Evolutionary conservation across 2,797 vertebrate species (phyloP).

Genomic region (Schizopygopsis pylzovi): DNA sequence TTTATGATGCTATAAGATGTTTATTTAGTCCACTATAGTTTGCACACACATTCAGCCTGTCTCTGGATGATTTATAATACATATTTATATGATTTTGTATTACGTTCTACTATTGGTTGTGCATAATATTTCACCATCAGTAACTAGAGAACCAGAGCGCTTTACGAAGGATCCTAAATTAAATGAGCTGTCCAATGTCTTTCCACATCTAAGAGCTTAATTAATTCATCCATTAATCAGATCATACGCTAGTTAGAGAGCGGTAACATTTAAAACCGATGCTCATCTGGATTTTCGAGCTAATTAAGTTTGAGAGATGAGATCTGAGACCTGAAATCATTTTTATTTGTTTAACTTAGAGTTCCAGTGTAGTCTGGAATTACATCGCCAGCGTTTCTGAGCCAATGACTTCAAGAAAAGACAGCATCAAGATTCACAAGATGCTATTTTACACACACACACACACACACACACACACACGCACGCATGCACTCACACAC

Average conservation of each 20-base stretch:
- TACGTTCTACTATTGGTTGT: neutral
- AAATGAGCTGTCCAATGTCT: slow-evolving; percentile 10
- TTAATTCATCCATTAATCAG: slow-evolving; percentile 24
- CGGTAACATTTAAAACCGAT: slow-evolving; percentile 16
- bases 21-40: neutral
- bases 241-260: neutral
- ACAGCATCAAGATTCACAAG: neutral
- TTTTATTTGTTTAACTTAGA: slow-evolving; percentile 17
- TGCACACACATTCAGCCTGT: neutral
- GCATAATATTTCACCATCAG: slow-evolving; percentile 12
- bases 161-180: neutral
- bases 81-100: neutral
- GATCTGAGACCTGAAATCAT: neutral
- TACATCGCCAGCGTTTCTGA: neutral
- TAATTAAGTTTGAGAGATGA: neutral
- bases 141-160: neutral
- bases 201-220: slow-evolving; percentile 18
- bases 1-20: neutral
- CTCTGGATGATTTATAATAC: neutral
- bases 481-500: too few relatives aligned
- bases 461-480: neutral
- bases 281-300: neutral
- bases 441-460: neutral
- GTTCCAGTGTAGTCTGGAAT: too few relatives aligned
- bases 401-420: neutral